A percentile compares a stretch with the other conserved stretches of the same genome.
phyloP scores from a whole-genome alignment of 2,888 invertebrate species.

The Dicyrtomina minuta region DNA sequence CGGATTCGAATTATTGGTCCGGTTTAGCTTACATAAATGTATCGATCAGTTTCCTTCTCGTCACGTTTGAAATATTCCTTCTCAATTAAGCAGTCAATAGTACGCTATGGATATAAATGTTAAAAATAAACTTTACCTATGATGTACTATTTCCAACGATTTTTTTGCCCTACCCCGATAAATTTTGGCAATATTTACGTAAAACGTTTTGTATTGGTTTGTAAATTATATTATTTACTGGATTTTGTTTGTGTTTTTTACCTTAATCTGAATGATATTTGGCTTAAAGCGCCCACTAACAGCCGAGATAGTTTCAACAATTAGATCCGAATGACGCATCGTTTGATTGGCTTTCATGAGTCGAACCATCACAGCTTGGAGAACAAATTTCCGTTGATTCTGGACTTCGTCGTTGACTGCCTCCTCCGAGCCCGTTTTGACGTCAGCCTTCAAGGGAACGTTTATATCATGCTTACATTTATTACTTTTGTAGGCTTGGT shows the following conservation, averaged over 20 bases:
- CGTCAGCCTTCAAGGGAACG: constrained; percentile 10
- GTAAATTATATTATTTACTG: no score
- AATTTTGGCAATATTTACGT: no score
- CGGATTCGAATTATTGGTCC: no score
- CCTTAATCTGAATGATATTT: constrained; percentile 16
- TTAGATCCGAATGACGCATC: constrained; percentile 12
- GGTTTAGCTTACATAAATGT: constrained; percentile 11
- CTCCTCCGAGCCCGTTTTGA: constrained; percentile 7
- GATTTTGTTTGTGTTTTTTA: no score
- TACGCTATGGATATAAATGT: no score
- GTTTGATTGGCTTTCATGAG: constrained; percentile 22
- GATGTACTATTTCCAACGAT: no score
- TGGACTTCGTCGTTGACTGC: constrained; percentile 17
- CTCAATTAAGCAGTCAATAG: constrained; percentile 18
- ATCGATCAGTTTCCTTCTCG: constrained; percentile 5
- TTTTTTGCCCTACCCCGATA: no score
- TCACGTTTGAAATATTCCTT: constrained; percentile 21
- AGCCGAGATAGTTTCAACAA: constrained; percentile 14
- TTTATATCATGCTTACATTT: constrained; percentile 16
- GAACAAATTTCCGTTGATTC: constrained; percentile 5
- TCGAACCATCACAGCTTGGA: constrained; percentile 21
- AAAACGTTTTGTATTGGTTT: no score
- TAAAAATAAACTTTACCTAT: no score
- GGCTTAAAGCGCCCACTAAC: constrained; percentile 15
- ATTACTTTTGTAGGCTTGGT: constrained; percentile 8